A percentile compares a stretch with the other conserved stretches of the same genome.
Evolutionary conservation across 2,797 vertebrate species (phyloP).

Genomic region (Cirrhinus molitorella): DNA sequence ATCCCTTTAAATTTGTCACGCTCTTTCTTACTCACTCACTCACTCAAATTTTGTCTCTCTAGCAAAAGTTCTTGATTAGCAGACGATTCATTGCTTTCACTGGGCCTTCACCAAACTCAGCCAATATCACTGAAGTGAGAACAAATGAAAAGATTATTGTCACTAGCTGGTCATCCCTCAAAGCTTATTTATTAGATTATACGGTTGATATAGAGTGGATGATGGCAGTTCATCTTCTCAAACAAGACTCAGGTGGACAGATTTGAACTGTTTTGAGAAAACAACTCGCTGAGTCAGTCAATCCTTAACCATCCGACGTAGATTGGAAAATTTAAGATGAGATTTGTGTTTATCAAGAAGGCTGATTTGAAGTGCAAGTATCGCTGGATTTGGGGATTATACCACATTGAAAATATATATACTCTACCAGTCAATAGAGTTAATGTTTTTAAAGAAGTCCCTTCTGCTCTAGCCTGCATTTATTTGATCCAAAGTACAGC

Average conservation of each 20-base stretch:
- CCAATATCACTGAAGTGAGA: conserved; percentile 26
- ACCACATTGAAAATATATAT: too few species aligned
- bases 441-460: too few species aligned
- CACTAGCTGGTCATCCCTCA: conserved; percentile 39
- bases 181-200: conserved; percentile 55
- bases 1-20: not conserved
- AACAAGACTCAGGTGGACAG: conserved; percentile 42
- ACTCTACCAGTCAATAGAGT: too few species aligned
- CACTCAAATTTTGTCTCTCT: not conserved
- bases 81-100: conserved; percentile 41
- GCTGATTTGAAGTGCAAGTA: too few species aligned
- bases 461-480: too few species aligned
- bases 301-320: conserved; percentile 41
- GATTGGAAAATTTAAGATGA: conserved; percentile 18
- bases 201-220: conserved; percentile 35
- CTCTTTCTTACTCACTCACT: not conserved
- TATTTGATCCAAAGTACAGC: too few species aligned
- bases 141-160: conserved; percentile 45
- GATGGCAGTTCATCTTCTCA: conserved; percentile 41
- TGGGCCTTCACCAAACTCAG: conserved; percentile 30
- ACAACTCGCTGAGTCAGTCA: conserved; percentile 49
- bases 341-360: conserved; percentile 27
- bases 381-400: too few species aligned
- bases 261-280: conserved; percentile 41
- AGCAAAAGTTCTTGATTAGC: conserved; percentile 28